phyloP scores from a whole-genome alignment of 2,888 invertebrate genomes.

The Melanophora roralis region DNA sequence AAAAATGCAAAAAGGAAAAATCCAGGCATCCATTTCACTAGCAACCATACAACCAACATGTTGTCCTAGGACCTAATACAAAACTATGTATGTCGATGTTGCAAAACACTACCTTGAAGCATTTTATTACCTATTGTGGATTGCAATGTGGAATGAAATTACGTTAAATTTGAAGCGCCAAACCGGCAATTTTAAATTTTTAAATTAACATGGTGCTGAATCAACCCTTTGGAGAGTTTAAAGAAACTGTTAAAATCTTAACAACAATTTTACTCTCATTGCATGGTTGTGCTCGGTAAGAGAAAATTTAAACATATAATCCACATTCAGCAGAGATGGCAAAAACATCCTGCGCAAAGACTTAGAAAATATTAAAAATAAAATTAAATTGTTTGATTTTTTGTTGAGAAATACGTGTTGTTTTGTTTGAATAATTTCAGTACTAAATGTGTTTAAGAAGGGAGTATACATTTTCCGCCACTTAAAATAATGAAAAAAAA shows the following conservation, averaged over 20 bases:
- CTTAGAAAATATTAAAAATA: neutral
- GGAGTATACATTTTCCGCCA: neutral
- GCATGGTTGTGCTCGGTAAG: neutral
- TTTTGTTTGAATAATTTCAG: neutral
- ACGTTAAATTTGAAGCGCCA: conserved; percentile 17
- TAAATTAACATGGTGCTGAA: conserved; percentile 20
- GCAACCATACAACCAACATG: conserved; percentile 12
- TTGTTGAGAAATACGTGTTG: neutral
- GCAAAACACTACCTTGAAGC: conserved; percentile 48
- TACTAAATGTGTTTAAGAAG: neutral
- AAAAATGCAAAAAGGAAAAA: neutral
- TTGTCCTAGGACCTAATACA: conserved; percentile 44
- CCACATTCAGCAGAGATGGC: conserved; percentile 34
- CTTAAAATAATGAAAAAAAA: neutral
- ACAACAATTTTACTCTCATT: neutral
- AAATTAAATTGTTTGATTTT: neutral
- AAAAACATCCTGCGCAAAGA: conserved; percentile 17
- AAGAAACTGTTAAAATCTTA: neutral
- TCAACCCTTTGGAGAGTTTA: neutral
- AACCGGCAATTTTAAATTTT: conserved; percentile 36
- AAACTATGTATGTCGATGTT: conserved; percentile 36
- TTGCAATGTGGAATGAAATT: neutral
- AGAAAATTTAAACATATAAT: neutral
- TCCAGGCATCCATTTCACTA: conserved; percentile 33
- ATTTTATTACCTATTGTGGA: conserved; percentile 46